Percentiles rank a stretch among this genome's conserved stretches.
These are phyloP conservation scores for Ophion costatus DNA, from an alignment of 2,888 invertebrate species.

Conservation along the genomic window DNA sequence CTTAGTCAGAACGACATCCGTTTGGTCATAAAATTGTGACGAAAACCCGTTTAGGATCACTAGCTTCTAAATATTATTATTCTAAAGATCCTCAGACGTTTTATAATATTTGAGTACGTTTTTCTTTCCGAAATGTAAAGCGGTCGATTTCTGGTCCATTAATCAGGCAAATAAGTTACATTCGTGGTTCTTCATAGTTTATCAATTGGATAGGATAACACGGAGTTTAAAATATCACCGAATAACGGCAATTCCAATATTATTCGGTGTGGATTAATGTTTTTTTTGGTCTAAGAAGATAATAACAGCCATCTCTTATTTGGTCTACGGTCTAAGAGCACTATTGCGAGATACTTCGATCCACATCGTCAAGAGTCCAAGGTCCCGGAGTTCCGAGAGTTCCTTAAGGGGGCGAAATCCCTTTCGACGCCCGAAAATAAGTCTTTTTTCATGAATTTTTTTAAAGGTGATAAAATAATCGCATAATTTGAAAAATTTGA, in stretches of 20 bases:
- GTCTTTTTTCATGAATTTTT: too few relatives aligned
- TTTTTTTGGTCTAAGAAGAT: slow-evolving; percentile 56
- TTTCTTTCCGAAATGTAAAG: slow-evolving; percentile 44
- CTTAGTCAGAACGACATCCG: slow-evolving; percentile 35
- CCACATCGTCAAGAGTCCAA: slow-evolving; percentile 54
- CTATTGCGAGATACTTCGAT: slow-evolving; percentile 55
- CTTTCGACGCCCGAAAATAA: too few relatives aligned
- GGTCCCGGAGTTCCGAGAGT: slow-evolving; percentile 67
- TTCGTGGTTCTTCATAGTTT: background rate
- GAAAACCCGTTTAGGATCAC: slow-evolving; percentile 18
- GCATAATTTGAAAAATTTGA: too few relatives aligned
- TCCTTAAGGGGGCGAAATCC: background rate
- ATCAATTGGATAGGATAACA: slow-evolving; percentile 21
- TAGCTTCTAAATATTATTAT: slow-evolving; percentile 5
- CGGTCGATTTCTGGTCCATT: slow-evolving; percentile 62
- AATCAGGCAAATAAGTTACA: slow-evolving; percentile 39
- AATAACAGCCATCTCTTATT: slow-evolving; percentile 39
- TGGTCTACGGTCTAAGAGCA: slow-evolving; percentile 52
- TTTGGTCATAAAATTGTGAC: slow-evolving; percentile 35
- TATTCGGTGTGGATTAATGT: slow-evolving; percentile 54
- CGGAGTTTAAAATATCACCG: slow-evolving; percentile 34
- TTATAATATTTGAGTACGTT: slow-evolving; percentile 20
- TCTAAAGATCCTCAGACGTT: slow-evolving; percentile 38
- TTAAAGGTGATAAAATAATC: too few relatives aligned
- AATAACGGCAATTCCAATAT: slow-evolving; percentile 44